Conservation (phyloP, 2,113 vertebrate genomes). For the Perognathus longimembris region DNA sequence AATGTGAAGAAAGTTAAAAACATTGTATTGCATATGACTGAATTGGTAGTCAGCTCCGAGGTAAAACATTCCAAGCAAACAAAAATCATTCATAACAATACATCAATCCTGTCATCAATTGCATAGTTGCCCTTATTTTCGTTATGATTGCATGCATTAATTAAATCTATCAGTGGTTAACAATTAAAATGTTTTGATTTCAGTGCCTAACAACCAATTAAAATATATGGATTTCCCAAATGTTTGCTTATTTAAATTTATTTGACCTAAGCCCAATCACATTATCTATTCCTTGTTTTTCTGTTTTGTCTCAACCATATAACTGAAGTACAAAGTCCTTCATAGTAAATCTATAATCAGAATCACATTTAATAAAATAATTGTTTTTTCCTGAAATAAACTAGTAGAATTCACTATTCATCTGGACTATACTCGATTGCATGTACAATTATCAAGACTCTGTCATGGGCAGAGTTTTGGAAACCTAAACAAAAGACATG, state of each 20-base stretch:
- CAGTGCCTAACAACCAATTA: background rate
- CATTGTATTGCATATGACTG: background rate
- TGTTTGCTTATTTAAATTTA: constrained; percentile 24
- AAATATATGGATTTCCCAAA: constrained; percentile 22
- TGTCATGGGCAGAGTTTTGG: background rate
- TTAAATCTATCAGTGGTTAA: background rate
- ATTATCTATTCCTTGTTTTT: background rate
- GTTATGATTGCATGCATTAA: background rate
- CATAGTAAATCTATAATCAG: constrained; percentile 1
- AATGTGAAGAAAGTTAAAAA: background rate
- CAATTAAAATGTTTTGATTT: too few species aligned
- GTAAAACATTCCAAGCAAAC: background rate
- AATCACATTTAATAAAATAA: constrained; percentile 19
- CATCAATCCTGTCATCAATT: background rate
- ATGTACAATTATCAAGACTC: background rate
- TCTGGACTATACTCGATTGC: background rate
- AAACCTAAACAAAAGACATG: background rate
- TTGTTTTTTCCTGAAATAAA: constrained; percentile 2
- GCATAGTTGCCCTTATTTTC: background rate
- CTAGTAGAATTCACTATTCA: background rate
- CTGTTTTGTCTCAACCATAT: background rate
- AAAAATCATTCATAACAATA: constrained; percentile 22
- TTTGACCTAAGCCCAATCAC: background rate
- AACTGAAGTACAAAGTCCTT: background rate
- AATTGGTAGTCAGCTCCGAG: background rate